Conservation (phyloP, 2,113 vertebrate species). For the Catharus minimus region DNA sequence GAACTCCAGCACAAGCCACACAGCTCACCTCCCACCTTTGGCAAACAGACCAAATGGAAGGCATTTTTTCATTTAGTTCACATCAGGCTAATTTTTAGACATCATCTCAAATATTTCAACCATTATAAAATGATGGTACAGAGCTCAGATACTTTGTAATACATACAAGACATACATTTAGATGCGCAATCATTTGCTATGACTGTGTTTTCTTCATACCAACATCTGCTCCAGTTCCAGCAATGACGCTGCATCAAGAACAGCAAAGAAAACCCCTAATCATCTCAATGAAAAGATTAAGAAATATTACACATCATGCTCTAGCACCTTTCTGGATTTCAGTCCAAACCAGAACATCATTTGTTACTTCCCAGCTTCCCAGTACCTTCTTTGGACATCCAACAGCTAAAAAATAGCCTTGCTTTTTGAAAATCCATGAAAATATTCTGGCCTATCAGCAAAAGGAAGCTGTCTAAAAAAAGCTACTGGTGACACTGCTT, state of each 20-base stretch:
- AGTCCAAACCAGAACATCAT: conserved; percentile 1
- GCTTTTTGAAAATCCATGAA: neutral
- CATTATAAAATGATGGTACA: neutral
- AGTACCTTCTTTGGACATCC: neutral
- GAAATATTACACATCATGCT: neutral
- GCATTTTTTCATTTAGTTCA: neutral
- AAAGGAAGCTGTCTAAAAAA: neutral
- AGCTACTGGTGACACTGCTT: neutral
- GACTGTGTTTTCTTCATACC: neutral
- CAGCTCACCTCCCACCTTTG: neutral
- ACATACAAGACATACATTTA: neutral
- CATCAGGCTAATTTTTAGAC: neutral
- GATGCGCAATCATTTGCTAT: neutral
- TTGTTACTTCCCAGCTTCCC: conserved; percentile 45
- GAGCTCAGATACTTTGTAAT: neutral
- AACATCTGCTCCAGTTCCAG: neutral
- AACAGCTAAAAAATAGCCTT: conserved; percentile 12
- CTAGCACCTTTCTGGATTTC: neutral
- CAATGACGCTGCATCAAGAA: neutral
- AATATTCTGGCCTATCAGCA: neutral
- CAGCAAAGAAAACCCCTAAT: neutral
- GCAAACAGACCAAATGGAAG: neutral
- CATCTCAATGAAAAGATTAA: neutral
- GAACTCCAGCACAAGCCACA: neutral
- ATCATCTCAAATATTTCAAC: neutral